phyloP scores from a whole-genome alignment of 1,140 invertebrate genomes.

The Eupeodes corollae region DNA sequence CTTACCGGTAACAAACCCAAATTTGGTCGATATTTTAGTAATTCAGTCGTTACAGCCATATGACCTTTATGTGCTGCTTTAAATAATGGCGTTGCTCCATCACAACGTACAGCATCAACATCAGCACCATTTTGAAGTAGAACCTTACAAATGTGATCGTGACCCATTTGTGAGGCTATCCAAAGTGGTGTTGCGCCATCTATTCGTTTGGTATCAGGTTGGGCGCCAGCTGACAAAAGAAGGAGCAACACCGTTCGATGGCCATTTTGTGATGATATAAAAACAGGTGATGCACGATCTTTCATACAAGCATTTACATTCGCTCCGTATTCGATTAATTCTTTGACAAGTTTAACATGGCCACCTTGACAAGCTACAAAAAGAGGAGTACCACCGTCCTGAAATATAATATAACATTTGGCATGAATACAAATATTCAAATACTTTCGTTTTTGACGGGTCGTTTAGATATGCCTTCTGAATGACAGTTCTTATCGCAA shows the following conservation, averaged over 20 bases:
- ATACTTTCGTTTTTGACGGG: too few relatives aligned
- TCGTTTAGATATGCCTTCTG: too few relatives aligned
- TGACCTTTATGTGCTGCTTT: constrained; percentile 91
- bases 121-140: constrained; percentile 64
- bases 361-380: constrained; percentile 88
- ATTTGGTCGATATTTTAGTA: constrained; percentile 71
- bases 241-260: constrained; percentile 62
- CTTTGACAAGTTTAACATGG: constrained; percentile 74
- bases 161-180: constrained; percentile 90
- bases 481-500: neutral
- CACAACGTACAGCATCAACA: constrained; percentile 70
- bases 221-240: constrained; percentile 57
- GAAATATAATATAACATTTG: constrained; percentile 13
- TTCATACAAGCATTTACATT: constrained; percentile 79
- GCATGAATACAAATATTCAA: neutral
- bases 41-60: constrained; percentile 67
- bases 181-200: constrained; percentile 83
- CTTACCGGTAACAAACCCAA: constrained; percentile 69
- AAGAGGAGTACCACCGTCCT: constrained; percentile 86
- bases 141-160: constrained; percentile 65
- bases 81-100: constrained; percentile 83
- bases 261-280: constrained; percentile 84
- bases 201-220: constrained; percentile 54
- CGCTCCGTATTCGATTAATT: constrained; percentile 64
- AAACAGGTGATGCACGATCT: constrained; percentile 77